These are phyloP conservation scores for Heliocidaris erythrogramma DNA, from an alignment of 35 echinoderm and acorn worm species.

Conservation along the genomic window DNA sequence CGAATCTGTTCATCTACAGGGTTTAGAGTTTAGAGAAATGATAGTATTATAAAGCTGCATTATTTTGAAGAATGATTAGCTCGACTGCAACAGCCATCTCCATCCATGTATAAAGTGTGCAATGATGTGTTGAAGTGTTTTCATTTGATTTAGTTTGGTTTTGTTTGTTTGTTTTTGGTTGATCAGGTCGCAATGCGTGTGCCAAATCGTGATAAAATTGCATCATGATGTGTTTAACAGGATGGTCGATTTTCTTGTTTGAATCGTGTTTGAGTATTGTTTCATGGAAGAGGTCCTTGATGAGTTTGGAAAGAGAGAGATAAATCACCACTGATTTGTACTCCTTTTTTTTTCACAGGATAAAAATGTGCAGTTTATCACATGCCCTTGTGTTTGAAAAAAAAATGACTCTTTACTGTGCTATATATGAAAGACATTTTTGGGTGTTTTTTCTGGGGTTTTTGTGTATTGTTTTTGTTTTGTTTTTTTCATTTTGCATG, in stretches of 20 bases:
- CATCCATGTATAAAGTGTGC: conserved; percentile 6
- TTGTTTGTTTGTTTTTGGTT: not conserved
- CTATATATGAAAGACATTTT: no score
- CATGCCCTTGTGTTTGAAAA: no score
- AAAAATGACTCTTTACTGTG: no score
- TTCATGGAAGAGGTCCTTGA: not conserved
- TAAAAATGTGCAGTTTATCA: no score
- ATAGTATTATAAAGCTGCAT: not conserved
- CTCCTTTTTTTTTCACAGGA: no score
- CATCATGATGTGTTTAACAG: not conserved
- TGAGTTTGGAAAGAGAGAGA: not conserved
- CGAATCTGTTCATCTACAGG: not conserved
- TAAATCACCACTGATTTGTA: no score
- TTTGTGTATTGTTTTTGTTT: no score
- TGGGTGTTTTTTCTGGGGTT: no score
- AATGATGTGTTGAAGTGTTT: conserved; percentile 17
- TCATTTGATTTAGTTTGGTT: not conserved
- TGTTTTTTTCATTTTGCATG: no score
- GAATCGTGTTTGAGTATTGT: not conserved
- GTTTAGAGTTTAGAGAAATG: not conserved
- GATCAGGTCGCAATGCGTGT: not conserved
- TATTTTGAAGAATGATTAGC: not conserved
- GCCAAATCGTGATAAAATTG: not conserved
- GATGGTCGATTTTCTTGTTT: not conserved
- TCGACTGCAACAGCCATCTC: not conserved